A percentile compares a stretch with the other conserved stretches of the same genome.
Conservation (phyloP, 2,113 vertebrate genomes). For the Cyrtonyx montezumae region DNA sequence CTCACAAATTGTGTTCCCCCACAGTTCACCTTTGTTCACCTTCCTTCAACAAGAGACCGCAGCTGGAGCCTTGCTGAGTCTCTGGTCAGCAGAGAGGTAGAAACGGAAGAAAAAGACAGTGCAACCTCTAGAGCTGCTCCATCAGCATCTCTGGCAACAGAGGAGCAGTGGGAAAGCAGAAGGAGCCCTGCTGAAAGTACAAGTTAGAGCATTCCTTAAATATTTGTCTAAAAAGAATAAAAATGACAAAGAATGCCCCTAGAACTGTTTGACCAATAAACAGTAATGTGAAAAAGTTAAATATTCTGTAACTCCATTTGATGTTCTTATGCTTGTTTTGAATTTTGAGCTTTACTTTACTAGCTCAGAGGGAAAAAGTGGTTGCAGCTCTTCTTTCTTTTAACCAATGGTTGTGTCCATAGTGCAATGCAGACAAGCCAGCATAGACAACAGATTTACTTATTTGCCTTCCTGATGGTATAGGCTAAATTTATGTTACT, state of each 20-base stretch:
- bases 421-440: background rate
- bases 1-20: background rate
- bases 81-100: fast-evolving
- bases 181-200: background rate
- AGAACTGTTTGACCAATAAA: background rate
- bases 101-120: background rate
- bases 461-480: background rate
- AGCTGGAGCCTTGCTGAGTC: background rate
- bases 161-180: background rate
- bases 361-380: background rate
- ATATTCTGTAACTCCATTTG: fast-evolving
- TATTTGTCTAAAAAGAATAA: background rate
- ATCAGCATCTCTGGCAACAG: background rate
- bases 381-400: background rate
- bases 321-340: background rate
- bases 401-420: background rate
- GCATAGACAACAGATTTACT: background rate
- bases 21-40: background rate
- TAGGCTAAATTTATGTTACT: background rate
- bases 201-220: background rate
- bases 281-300: fast-evolving
- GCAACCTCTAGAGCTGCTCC: background rate
- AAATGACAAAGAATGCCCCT: background rate
- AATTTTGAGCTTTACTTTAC: background rate
- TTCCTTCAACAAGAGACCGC: background rate